These are phyloP conservation scores for Zaprionus davidi DNA, from an alignment of 1,140 invertebrate genomes.

Conservation along the genomic window DNA sequence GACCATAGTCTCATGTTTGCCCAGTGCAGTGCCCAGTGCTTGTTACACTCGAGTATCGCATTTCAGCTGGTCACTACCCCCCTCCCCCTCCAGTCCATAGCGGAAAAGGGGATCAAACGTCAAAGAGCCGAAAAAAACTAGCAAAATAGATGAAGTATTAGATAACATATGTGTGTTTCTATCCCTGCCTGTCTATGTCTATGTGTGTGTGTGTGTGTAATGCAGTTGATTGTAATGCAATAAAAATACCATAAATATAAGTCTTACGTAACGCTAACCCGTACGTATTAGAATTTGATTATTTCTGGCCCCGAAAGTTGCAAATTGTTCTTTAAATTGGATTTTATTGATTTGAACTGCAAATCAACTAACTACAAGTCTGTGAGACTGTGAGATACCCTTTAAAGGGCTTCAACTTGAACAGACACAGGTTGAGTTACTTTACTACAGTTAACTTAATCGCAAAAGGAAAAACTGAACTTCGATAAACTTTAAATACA, in stretches of 20 bases:
- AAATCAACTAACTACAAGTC: neutral
- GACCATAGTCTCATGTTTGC: conserved; percentile 24
- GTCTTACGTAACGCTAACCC: conserved; percentile 10
- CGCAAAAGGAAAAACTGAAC: too few relatives aligned
- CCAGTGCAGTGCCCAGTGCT: conserved; percentile 41
- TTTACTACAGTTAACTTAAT: too few relatives aligned
- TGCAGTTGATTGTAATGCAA: conserved; percentile 18
- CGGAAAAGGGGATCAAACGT: conserved; percentile 4
- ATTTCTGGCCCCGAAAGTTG: neutral
- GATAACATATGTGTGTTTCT: neutral
- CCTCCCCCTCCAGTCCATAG: neutral
- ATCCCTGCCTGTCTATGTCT: neutral
- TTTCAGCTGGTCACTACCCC: conserved; percentile 2
- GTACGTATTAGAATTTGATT: conserved; percentile 1
- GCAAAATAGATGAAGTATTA: conserved; percentile 11
- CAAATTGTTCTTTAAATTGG: conserved; percentile 18
- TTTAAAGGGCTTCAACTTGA: neutral
- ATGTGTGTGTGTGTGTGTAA: neutral
- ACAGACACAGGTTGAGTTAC: too few relatives aligned
- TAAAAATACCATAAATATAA: conserved; percentile 12
- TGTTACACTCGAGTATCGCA: conserved; percentile 38
- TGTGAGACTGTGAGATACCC: neutral
- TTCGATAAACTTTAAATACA: too few relatives aligned
- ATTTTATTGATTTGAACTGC: conserved; percentile 12
- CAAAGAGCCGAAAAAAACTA: conserved; percentile 36